phyloP scores from a whole-genome alignment of 2,888 invertebrate species.

The Agonopterix subpropinquella region DNA sequence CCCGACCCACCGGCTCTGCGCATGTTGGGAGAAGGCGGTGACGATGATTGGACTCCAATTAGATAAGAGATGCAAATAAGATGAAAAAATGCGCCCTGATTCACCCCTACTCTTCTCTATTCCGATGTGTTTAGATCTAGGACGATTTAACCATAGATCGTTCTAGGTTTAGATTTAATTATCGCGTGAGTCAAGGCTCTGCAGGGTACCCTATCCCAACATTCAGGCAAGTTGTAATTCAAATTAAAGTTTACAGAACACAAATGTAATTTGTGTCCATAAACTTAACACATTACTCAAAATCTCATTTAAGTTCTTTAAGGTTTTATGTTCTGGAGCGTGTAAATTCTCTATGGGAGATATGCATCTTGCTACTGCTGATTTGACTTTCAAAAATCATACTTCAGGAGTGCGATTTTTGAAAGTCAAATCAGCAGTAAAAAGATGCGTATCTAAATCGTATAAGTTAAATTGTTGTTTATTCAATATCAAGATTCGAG shows the following conservation, averaged over 20 bases:
- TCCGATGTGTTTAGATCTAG: conserved; percentile 12
- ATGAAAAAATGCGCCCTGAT: conserved; percentile 22
- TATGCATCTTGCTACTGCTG: too few relatives aligned
- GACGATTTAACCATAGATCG: too few relatives aligned
- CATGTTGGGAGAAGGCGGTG: conserved; percentile 73
- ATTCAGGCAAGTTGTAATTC: conserved; percentile 88
- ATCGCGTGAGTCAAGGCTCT: conserved; percentile 65
- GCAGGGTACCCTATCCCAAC: conserved; percentile 99
- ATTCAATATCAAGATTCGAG: too few relatives aligned
- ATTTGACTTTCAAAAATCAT: too few relatives aligned
- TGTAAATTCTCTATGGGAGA: too few relatives aligned
- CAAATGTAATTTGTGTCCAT: conserved; percentile 42
- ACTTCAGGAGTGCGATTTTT: too few relatives aligned
- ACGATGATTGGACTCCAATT: conserved; percentile 36
- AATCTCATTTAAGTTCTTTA: not conserved
- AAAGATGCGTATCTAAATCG: too few relatives aligned
- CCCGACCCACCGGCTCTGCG: conserved; percentile 81
- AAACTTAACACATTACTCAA: conserved; percentile 16
- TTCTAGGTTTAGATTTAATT: too few relatives aligned
- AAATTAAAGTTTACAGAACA: conserved; percentile 36
- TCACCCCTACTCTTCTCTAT: conserved; percentile 36
- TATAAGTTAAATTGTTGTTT: too few relatives aligned
- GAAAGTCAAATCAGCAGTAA: too few relatives aligned
- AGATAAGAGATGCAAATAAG: conserved; percentile 9
- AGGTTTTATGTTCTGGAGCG: too few relatives aligned